Base-by-base conservation (phyloP, 2,113 vertebrate genomes). In the Sorex fumeus region DNA sequence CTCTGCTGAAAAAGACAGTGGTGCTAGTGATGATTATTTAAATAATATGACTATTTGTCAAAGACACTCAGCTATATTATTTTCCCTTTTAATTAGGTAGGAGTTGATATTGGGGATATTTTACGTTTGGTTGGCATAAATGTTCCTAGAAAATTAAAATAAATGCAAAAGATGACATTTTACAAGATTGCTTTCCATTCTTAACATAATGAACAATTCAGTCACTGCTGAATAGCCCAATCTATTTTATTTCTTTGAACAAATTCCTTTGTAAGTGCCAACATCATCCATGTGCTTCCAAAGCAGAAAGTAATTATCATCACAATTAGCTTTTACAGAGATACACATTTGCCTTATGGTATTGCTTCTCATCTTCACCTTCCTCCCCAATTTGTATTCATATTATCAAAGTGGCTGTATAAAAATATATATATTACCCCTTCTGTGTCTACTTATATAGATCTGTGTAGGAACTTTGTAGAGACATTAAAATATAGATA, bases 91-190 rank as follows among this genome's bases (percentile, higher is more conserved):
- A 95, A 94, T 88, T 74, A 95, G 57, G 67, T 93, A 91, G 88
- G 74, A 92, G 80, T 60, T 95, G 88, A 95, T 96, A 96, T 71
- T 95, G 83, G 77, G 81, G 87, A 89, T 95, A 84, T 96, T 94
- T 95, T 95, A 88, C 91, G 87, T 94, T 96, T 95, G 94, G 62
- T 94, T 96, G 94, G 80, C 88, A 84, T 91, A 95, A 88, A 91
- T 47, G 85, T 95, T 94, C 95, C 86, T 23, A 53, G 91, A 92
- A 97, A 96, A 97, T 96, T 95, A 94, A 96, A 97, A 96, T 96
- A 96, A 94, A 96, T 89, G 91, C 86, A 81, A 95, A 96, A 95
- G 88, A 95, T 95, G 96, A 95, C 94, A 96, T 96, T 96, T 97
- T 92, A 96, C 88, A 96, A 96, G 96, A 95, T 95, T 95, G 64